Percentiles rank a stretch among this genome's conserved stretches.
Conservation (phyloP, 2,113 vertebrate genomes). For the Echinops telfairi region DNA sequence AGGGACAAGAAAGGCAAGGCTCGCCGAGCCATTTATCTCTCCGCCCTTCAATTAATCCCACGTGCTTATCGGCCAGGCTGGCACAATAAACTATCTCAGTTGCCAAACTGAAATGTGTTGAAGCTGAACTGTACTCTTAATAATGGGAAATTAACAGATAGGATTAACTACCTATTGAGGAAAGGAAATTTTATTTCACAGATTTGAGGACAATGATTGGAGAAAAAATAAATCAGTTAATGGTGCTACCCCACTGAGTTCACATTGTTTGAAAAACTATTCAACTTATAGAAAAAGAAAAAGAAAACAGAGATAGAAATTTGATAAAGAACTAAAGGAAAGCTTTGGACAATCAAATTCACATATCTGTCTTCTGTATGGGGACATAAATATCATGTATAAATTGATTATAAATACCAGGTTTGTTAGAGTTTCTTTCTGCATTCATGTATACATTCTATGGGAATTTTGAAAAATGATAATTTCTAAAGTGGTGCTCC, state of each 20-base stretch:
- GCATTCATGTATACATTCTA: neutral
- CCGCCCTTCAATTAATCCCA: too few species aligned
- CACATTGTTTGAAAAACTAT: neutral
- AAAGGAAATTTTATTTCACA: neutral
- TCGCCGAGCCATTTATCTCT: too few species aligned
- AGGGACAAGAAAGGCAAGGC: too few species aligned
- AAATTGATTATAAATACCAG: neutral
- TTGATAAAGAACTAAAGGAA: neutral
- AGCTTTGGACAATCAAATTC: neutral
- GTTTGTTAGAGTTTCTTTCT: neutral
- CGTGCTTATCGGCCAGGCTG: too few species aligned
- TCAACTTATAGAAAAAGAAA: neutral
- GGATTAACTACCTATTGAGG: neutral
- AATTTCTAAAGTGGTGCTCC: neutral
- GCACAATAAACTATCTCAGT: too few species aligned
- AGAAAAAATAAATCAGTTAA: neutral
- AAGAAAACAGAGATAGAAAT: neutral
- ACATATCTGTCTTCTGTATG: neutral
- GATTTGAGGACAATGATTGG: neutral
- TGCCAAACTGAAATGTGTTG: neutral
- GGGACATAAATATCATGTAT: neutral
- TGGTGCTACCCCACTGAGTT: neutral
- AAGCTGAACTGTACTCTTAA: neutral
- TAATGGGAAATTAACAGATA: neutral
- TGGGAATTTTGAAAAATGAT: neutral